Evolutionary conservation across 2,888 invertebrate genomes (phyloP).

Genomic region (Catocala fraxini): DNA sequence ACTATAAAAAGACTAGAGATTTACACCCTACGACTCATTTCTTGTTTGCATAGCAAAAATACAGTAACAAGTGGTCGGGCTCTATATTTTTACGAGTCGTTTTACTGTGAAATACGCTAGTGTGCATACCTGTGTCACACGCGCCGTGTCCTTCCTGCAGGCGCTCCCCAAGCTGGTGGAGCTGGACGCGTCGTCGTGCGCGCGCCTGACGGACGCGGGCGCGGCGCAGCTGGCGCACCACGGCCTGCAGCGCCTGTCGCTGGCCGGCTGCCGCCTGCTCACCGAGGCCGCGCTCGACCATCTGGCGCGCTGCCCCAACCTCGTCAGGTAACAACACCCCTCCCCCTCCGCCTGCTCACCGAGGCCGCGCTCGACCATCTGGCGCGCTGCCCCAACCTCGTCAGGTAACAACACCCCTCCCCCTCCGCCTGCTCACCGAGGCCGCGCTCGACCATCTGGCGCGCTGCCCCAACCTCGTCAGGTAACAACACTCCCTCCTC

Average conservation of each 20-base stretch:
- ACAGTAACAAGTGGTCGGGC: no score
- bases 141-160: slow-evolving; percentile 68
- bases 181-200: slow-evolving; percentile 95
- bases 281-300: slow-evolving; percentile 95
- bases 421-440: slow-evolving; percentile 91
- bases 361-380: slow-evolving; percentile 94
- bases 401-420: slow-evolving; percentile 71
- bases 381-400: slow-evolving; percentile 91
- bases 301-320: slow-evolving; percentile 91
- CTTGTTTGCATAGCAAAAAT: no score
- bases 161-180: slow-evolving; percentile 92
- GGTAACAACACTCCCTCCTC: slow-evolving; percentile 61
- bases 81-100: no score
- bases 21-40: no score
- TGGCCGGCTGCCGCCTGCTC: slow-evolving; percentile 94
- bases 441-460: slow-evolving; percentile 93
- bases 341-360: slow-evolving; percentile 89
- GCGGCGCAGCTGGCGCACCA: slow-evolving; percentile 95
- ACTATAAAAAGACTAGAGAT: no score
- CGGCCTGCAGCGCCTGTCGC: slow-evolving; percentile 91
- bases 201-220: slow-evolving; percentile 95
- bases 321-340: slow-evolving; percentile 85
- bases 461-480: slow-evolving; percentile 91
- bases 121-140: no score
- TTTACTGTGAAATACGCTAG: no score